Conservation (phyloP, 2,797 vertebrate genomes). For the Tenualosa thibaudeaui region DNA sequence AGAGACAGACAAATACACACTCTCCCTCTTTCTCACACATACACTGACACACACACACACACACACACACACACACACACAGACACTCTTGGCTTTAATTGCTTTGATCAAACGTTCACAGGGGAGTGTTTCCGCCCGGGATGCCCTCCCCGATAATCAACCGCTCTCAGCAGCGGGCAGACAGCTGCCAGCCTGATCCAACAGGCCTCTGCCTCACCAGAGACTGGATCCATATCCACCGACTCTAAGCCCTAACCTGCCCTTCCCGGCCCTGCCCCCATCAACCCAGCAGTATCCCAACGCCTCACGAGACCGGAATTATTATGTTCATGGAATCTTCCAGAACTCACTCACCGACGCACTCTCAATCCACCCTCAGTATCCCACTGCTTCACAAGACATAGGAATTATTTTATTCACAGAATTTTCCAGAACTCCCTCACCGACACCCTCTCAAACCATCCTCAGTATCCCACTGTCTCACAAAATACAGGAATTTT, state of each 20-base stretch:
- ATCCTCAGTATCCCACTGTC: not conserved
- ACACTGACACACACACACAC: not conserved
- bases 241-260: not conserved
- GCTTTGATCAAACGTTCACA: slow-evolving; percentile 51
- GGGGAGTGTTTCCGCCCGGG: slow-evolving; percentile 35
- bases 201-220: not conserved
- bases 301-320: not conserved
- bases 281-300: not conserved
- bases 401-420: not conserved
- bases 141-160: slow-evolving; percentile 46
- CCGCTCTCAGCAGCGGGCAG: slow-evolving; percentile 48
- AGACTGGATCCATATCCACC: not conserved
- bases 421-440: not conserved
- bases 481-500: not conserved
- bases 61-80: slow-evolving; percentile 15
- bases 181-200: not conserved
- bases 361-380: not conserved
- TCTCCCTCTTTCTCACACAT: not conserved
- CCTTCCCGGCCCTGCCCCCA: too few species aligned
- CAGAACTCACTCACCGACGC: not conserved
- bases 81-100: slow-evolving; percentile 49
- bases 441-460: not conserved
- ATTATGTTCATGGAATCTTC: not conserved
- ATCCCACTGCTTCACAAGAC: not conserved
- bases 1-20: not conserved